Evolutionary conservation across 2,888 invertebrate genomes (phyloP).

Genomic region (Beris morrisii): DNA sequence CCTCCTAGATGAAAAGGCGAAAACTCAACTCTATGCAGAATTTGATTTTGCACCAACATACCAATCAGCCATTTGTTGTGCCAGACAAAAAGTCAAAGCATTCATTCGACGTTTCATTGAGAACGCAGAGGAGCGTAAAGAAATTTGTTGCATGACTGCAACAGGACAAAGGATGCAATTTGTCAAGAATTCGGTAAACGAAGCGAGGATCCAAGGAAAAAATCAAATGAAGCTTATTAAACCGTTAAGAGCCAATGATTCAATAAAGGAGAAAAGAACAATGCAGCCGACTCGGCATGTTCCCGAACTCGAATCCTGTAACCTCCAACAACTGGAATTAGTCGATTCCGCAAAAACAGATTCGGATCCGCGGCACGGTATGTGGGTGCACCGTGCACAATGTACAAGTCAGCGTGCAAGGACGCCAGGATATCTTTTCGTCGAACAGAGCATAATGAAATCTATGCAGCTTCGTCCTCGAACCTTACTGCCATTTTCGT

Average conservation of each 20-base stretch:
- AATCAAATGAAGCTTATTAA: constrained; percentile 58
- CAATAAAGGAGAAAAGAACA: constrained; percentile 43
- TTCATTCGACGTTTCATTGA: background rate
- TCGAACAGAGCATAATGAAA: too few relatives aligned
- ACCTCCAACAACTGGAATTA: constrained; percentile 23
- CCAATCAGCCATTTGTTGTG: constrained; percentile 3
- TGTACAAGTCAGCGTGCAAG: too few relatives aligned
- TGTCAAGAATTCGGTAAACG: constrained; percentile 17
- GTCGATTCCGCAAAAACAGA: constrained; percentile 5
- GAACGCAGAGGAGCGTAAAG: constrained; percentile 24
- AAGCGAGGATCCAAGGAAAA: constrained; percentile 38
- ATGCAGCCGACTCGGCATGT: constrained; percentile 28
- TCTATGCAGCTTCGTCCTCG: background rate
- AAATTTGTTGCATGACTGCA: constrained; percentile 31
- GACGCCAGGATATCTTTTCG: too few relatives aligned
- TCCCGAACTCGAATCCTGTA: constrained; percentile 1
- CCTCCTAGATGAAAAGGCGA: too few relatives aligned
- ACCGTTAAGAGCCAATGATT: constrained; percentile 57
- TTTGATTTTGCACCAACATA: constrained; percentile 13
- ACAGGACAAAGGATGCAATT: constrained; percentile 23
- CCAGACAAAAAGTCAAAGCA: background rate
- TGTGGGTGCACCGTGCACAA: too few relatives aligned
- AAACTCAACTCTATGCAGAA: background rate
- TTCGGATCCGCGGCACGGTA: background rate
- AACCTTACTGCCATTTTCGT: background rate